Conservation (phyloP, 92 coral and sea anemone species). For the Phenganax stokvisi region DNA sequence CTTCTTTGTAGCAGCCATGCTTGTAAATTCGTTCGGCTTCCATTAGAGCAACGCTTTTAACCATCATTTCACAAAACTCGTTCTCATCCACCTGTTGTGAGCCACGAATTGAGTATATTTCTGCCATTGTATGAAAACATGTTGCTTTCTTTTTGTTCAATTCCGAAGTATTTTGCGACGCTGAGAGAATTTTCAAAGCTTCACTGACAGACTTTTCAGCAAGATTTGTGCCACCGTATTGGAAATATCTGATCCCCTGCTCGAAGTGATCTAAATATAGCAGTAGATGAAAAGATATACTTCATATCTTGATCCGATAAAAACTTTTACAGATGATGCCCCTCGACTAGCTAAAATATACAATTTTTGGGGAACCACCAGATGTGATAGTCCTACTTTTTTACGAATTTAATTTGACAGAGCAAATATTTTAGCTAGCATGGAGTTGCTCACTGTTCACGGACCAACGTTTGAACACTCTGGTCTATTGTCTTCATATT, state of each 20-base stretch:
- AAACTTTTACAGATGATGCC: too few species aligned
- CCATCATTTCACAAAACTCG: slow-evolving; percentile 28
- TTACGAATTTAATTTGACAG: too few species aligned
- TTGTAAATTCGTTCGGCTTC: slow-evolving; percentile 28
- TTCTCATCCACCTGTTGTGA: slow-evolving; percentile 4
- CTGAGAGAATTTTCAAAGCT: slow-evolving; percentile 19
- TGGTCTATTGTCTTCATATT: too few species aligned
- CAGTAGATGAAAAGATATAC: too few species aligned
- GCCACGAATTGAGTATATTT: slow-evolving; percentile 2
- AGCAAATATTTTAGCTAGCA: too few species aligned
- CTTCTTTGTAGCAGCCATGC: slow-evolving; percentile 16
- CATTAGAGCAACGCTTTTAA: slow-evolving; percentile 26
- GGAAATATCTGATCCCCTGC: not conserved
- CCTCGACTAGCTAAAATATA: too few species aligned
- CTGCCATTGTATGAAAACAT: slow-evolving; percentile 29
- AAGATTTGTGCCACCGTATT: not conserved
- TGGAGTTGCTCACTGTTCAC: too few species aligned
- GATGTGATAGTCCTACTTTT: too few species aligned
- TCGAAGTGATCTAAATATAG: slow-evolving; percentile 23
- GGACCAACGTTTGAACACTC: too few species aligned
- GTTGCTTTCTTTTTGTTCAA: slow-evolving; percentile 13
- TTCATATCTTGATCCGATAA: too few species aligned
- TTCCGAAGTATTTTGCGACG: not conserved
- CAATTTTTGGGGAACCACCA: too few species aligned
- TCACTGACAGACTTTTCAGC: slow-evolving; percentile 7